Evolutionary conservation across 2,113 vertebrate species (phyloP), one percentile per base, ranked within the genome.

Genomic region (Melanocharis versteri): DNA sequence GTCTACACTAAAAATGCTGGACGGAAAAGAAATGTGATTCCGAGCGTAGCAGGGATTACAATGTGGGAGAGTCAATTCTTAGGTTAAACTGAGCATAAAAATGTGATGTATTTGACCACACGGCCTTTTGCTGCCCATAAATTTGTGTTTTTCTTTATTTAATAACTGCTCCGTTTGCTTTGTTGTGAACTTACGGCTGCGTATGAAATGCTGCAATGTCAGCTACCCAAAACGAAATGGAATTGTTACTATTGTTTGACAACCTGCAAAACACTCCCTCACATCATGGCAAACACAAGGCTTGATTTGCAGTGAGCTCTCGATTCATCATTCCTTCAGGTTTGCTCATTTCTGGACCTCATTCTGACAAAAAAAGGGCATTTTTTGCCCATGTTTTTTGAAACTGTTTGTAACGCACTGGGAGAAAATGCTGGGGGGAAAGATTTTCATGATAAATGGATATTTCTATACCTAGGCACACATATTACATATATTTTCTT

Each of bases 401-500:
- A 45, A 76, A 35, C 10, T 10, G 77, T 31, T 35, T n/a, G 68
- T 18, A 51, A 73, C 19, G 13, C 11, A 19, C 13, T 6, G 5
- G 11, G n/a, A 91, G 30, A 82, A 79, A 84, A 79, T 31, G 47
- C 4, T 2, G 18, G 31, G 22, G 58, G 18, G 2, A 21, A 51
- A 33, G 16, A 73, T 44, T 62, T 69, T 83, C 48, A 6, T 31
- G 35, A 68, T 77, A 60, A 91, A 56, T 8, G 14, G 16, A 37
- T n/a, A 64, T 61, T 86, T 40, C 1, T 8, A 28, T 6, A 40
- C 5, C 51, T 17, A 45, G 20, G 8, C 21, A 44, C 15, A 22
- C 3, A 7, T 7, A 5, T 35, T 13, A 15, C 0, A 0, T 11
- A 0, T 4, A 28, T 40, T 87, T 92, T 19, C 35, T n/a, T 4